Percentiles rank a stretch among this genome's conserved stretches.
These are phyloP conservation scores for Sebastes minor DNA, from an alignment of 2,797 vertebrate genomes.

Conservation along the genomic window DNA sequence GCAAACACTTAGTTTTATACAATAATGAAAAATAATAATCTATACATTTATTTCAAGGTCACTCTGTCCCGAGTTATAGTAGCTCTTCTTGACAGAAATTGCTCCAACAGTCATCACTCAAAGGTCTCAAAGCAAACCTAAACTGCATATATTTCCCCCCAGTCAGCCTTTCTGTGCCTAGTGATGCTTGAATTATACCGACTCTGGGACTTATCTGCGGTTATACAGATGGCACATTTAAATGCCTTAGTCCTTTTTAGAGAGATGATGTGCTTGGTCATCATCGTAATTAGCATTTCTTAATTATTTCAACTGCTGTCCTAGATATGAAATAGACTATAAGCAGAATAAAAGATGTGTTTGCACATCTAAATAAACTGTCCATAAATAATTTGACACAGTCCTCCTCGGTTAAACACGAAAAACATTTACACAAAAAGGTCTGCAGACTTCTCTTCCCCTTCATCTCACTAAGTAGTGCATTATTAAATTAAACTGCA, in stretches of 20 bases:
- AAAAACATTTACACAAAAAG: background rate
- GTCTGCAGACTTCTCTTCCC: background rate
- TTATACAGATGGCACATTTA: slow-evolving; percentile 35
- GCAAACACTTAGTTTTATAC: background rate
- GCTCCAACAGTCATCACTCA: background rate
- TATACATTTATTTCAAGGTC: background rate
- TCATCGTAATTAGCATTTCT: slow-evolving; percentile 45
- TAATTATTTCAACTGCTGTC: slow-evolving; percentile 34
- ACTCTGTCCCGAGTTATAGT: background rate
- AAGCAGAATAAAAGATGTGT: background rate
- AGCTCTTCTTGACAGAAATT: background rate
- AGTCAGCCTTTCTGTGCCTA: slow-evolving; percentile 36
- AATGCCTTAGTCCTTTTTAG: background rate
- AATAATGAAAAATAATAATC: background rate
- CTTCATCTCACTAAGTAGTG: background rate
- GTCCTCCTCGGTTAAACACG: background rate
- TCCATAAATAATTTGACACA: background rate
- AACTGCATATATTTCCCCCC: background rate
- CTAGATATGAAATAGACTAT: background rate
- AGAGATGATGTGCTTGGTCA: slow-evolving; percentile 25
- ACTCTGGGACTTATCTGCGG: slow-evolving; percentile 29
- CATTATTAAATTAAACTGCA: background rate
- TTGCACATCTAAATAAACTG: background rate
- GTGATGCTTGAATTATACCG: slow-evolving; percentile 26
- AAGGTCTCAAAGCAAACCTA: background rate